These are phyloP conservation scores for Centrocercus urophasianus DNA, from an alignment of 2,113 vertebrate genomes.

Conservation along the genomic window DNA sequence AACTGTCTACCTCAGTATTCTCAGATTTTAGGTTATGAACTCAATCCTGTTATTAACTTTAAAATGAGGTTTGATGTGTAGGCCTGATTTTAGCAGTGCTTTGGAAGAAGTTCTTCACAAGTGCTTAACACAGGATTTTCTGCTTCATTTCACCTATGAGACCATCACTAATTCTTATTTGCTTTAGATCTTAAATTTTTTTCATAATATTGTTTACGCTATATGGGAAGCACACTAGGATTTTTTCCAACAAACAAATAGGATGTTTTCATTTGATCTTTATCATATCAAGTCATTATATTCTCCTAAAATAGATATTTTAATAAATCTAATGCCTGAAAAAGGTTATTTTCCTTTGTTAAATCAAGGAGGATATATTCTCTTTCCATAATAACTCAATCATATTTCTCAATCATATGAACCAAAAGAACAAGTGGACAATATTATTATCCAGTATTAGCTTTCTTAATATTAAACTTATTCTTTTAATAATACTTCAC, in stretches of 20 bases:
- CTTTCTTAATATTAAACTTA: neutral
- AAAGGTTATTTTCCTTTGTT: neutral
- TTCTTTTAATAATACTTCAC: slow-evolving; percentile 41
- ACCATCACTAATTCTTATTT: neutral
- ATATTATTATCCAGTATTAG: neutral
- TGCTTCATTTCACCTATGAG: neutral
- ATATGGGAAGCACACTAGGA: neutral
- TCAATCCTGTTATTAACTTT: neutral
- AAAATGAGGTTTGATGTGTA: neutral
- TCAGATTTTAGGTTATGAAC: neutral
- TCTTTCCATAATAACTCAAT: neutral
- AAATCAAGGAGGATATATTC: neutral
- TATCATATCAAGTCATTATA: neutral
- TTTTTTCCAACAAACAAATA: slow-evolving; percentile 12
- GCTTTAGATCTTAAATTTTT: slow-evolving; percentile 2
- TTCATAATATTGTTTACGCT: slow-evolving; percentile 22
- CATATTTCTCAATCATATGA: neutral
- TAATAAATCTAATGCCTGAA: slow-evolving; percentile 43
- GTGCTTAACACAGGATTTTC: neutral
- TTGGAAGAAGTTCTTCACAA: neutral
- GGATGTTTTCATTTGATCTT: slow-evolving; percentile 35
- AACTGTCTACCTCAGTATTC: neutral
- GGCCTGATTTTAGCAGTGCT: neutral
- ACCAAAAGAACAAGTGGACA: slow-evolving; percentile 17
- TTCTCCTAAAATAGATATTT: slow-evolving; percentile 42